Evolutionary conservation across 2,113 vertebrate genomes (phyloP), one percentile per base, ranked within the genome.

Genomic region (Phalacrocorax aristotelis): DNA sequence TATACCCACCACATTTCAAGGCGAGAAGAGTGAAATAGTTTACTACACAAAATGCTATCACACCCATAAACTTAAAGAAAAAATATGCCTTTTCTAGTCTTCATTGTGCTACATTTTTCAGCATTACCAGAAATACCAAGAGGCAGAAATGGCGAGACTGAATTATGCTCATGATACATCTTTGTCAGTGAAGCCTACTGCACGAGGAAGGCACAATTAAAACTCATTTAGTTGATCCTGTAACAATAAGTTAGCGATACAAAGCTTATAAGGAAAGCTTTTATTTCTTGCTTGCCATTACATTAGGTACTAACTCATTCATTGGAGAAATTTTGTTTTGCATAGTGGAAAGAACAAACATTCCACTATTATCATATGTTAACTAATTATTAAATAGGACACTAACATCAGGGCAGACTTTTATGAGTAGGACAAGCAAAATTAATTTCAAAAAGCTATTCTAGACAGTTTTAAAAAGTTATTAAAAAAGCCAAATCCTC

Each of bases 151-250:
- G 29, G 89, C 55, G 52, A 93, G 55, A 52, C 61, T 54, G 30
- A 61, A 66, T 75, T 87, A 93, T 94, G 81, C 77, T 91, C 93
- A 94, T 78, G 62, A 83, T 54, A 68, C 0, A 0, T 58, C 92
- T 95, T 61, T 87, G 87, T 82, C 51, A 7, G 58, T 44, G 68
- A 74, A 92, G 58, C 83, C 76, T 19, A 38, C 25, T 60, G 75
- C 79, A 72, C 0, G 0, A 92, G 86, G 66, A 38, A 92, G 89
- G 42, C 64, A 94, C 94, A 97, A 96, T 94, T 96, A 96, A 94
- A 96, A 93, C 93, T 93, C 83, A 94, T 91, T 96, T 84, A 90
- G 72, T 92, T 97, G 93, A 97, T 90, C 95, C 87, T 82, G 64
- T 92, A 95, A 95, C 83, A 93, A 87, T 64, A 90, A 95, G 80